Evolutionary conservation across 2,888 invertebrate genomes (phyloP).

Genomic region (Lydus trimaculatus): DNA sequence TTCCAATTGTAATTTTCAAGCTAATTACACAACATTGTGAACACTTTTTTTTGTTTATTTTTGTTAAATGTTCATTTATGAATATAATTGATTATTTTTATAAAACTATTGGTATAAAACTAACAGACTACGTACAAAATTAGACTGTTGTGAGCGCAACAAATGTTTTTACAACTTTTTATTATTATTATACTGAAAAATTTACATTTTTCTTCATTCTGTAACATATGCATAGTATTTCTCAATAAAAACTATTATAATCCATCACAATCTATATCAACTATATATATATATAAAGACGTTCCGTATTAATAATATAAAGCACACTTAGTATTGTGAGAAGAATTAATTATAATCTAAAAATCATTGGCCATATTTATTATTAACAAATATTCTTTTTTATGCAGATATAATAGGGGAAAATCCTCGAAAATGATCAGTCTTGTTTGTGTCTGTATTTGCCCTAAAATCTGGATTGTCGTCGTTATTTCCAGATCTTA

Average conservation of each 20-base stretch:
- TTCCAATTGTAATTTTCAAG: slow-evolving; percentile 26
- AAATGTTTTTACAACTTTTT: slow-evolving; percentile 48
- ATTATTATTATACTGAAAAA: slow-evolving; percentile 39
- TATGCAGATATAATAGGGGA: slow-evolving; percentile 24
- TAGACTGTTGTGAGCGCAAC: slow-evolving; percentile 58
- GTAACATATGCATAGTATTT: slow-evolving; percentile 42
- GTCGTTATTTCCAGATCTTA: background rate
- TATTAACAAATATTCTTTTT: slow-evolving; percentile 28
- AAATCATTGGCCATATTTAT: slow-evolving; percentile 29
- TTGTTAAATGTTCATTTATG: slow-evolving; percentile 36
- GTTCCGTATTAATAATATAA: slow-evolving; percentile 28
- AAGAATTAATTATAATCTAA: slow-evolving; percentile 26
- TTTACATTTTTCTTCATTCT: slow-evolving; percentile 44
- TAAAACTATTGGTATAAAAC: slow-evolving; percentile 67
- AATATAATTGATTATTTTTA: slow-evolving; percentile 56
- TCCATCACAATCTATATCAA: slow-evolving; percentile 21
- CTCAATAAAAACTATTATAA: slow-evolving; percentile 33
- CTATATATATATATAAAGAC: background rate
- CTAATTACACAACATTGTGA: slow-evolving; percentile 55
- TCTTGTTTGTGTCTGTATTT: slow-evolving; percentile 22
- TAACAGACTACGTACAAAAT: slow-evolving; percentile 67
- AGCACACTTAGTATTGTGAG: slow-evolving; percentile 37
- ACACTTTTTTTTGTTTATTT: slow-evolving; percentile 48
- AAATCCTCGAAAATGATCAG: slow-evolving; percentile 14
- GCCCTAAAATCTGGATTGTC: slow-evolving; percentile 24